Percentiles rank a stretch among this genome's conserved stretches.
Conservation (phyloP, 1,140 invertebrate species). For the Bombus fervidus region DNA sequence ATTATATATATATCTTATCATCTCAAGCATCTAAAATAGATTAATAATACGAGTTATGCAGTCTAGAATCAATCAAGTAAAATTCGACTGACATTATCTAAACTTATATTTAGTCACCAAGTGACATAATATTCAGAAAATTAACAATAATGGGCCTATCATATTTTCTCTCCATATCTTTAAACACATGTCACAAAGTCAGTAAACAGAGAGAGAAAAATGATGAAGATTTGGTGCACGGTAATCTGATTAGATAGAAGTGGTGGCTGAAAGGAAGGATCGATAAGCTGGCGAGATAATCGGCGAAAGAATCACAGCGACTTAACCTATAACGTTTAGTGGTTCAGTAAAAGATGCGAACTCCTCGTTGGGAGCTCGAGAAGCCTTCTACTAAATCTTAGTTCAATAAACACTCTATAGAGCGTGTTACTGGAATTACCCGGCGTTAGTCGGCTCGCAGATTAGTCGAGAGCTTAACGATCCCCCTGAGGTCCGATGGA, state of each 20-base stretch:
- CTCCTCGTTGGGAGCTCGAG: not conserved
- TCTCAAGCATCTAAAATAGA: no score
- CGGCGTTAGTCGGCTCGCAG: conserved; percentile 17
- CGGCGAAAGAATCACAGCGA: conserved; percentile 3
- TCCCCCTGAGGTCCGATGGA: not conserved
- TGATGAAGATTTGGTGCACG: not conserved
- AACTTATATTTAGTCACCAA: no score
- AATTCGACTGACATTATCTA: no score
- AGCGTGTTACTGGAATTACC: conserved; percentile 39
- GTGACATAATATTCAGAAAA: no score
- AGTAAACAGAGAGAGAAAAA: not conserved
- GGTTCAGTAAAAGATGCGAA: conserved; percentile 10
- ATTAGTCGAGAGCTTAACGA: conserved; percentile 41
- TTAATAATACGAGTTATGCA: no score
- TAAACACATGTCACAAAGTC: not conserved
- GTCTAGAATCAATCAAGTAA: no score
- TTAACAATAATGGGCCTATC: not conserved
- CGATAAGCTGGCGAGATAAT: conserved; percentile 13
- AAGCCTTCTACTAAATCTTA: conserved; percentile 25
- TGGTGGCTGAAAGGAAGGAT: not conserved
- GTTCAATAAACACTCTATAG: conserved; percentile 46
- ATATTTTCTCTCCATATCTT: not conserved
- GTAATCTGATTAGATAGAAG: conserved; percentile 15
- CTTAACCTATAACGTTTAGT: conserved; percentile 1
- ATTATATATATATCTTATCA: no score